These are phyloP conservation scores for Hippoglossus hippoglossus DNA, from an alignment of 2,797 vertebrate species.

Conservation along the genomic window DNA sequence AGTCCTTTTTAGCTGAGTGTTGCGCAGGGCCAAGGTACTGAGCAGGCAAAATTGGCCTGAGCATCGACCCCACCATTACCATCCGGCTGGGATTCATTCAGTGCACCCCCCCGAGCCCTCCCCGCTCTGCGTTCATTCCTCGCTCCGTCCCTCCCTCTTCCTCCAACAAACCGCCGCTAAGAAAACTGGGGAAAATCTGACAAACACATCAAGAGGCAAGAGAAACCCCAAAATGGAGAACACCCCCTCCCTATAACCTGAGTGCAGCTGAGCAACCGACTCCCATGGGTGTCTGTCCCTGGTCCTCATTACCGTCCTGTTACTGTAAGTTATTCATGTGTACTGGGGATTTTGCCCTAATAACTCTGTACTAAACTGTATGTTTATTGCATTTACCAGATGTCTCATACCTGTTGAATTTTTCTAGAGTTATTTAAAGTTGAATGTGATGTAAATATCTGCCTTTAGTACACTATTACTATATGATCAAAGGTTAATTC, in stretches of 20 bases:
- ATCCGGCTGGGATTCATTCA: conserved; percentile 72
- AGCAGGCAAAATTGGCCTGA: conserved; percentile 65
- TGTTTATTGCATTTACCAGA: background rate
- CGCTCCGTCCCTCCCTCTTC: conserved; percentile 50
- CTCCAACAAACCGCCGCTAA: conserved; percentile 56
- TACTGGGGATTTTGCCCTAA: too few relatives aligned
- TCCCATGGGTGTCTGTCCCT: conserved; percentile 53
- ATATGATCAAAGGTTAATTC: background rate
- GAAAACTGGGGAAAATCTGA: conserved; percentile 77
- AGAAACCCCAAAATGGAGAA: conserved; percentile 67
- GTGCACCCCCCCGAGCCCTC: conserved; percentile 64
- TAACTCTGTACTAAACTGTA: background rate
- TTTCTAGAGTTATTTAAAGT: background rate
- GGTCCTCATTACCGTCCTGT: conserved; percentile 59
- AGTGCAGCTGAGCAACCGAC: conserved; percentile 42
- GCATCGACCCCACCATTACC: conserved; percentile 72
- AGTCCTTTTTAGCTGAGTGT: conserved; percentile 63
- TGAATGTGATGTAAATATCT: background rate
- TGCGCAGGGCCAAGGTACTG: conserved; percentile 49
- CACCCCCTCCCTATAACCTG: conserved; percentile 48
- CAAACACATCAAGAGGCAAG: conserved; percentile 72
- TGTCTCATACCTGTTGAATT: background rate
- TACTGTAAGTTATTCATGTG: conserved; percentile 9
- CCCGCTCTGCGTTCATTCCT: conserved; percentile 56
- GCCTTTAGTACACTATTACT: background rate